phyloP scores from a whole-genome alignment of 2,888 invertebrate genomes.

The Sphinx pinastri region DNA sequence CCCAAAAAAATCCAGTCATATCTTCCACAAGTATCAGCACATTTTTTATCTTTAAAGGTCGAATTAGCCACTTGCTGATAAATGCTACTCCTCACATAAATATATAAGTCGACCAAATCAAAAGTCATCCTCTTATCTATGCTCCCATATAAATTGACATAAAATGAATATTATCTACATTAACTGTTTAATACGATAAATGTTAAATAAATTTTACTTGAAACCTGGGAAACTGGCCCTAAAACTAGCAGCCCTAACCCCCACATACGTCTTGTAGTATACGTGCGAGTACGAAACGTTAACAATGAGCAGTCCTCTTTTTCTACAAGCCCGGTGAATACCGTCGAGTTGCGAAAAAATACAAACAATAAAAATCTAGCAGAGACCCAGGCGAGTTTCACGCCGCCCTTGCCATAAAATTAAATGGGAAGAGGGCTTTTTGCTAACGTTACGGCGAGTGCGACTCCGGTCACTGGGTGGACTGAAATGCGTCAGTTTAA shows the following conservation, averaged over 20 bases:
- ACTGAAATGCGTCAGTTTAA: conserved; percentile 46
- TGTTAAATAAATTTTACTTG: too few relatives aligned
- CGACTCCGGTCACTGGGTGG: conserved; percentile 47
- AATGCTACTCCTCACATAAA: too few relatives aligned
- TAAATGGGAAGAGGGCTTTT: conserved; percentile 65
- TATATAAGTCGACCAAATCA: too few relatives aligned
- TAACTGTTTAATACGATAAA: too few relatives aligned
- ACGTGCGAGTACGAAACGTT: conserved; percentile 51
- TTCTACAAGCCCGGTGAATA: conserved; percentile 52
- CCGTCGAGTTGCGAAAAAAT: conserved; percentile 64
- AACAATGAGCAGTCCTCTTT: conserved; percentile 65
- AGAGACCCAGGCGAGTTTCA: conserved; percentile 59
- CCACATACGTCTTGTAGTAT: conserved; percentile 21
- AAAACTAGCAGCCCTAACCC: conserved; percentile 4
- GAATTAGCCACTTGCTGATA: too few relatives aligned
- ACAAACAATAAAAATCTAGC: conserved; percentile 69
- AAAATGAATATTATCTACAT: too few relatives aligned
- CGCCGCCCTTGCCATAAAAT: conserved; percentile 71
- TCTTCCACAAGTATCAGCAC: too few relatives aligned
- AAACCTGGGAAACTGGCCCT: too few relatives aligned
- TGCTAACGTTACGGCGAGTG: conserved; percentile 46
- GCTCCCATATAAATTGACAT: too few relatives aligned
- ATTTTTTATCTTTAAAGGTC: too few relatives aligned
- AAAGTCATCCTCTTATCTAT: too few relatives aligned
- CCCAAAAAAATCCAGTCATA: too few relatives aligned